phyloP scores from a whole-genome alignment of 1,140 invertebrate species.

The Limonius californicus region DNA sequence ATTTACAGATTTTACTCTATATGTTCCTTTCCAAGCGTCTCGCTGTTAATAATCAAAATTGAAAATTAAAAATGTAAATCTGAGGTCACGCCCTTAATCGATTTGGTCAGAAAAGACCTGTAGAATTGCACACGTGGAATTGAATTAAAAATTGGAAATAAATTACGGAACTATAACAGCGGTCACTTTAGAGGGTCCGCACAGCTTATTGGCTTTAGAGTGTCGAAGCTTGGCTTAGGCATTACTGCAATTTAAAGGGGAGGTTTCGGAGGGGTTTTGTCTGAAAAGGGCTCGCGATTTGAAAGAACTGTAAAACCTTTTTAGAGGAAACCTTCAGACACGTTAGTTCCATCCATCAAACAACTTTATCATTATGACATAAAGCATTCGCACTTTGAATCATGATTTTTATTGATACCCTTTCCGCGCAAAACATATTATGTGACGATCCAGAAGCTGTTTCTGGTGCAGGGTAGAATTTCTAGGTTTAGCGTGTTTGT shows the following conservation, averaged over 20 bases:
- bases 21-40: too few species aligned
- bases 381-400: neutral
- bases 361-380: neutral
- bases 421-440: too few species aligned
- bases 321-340: neutral
- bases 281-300: neutral
- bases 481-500: too few species aligned
- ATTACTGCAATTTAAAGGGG: constrained; percentile 1
- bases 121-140: too few species aligned
- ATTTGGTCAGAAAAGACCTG: too few species aligned
- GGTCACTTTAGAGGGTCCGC: constrained; percentile 27
- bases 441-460: neutral
- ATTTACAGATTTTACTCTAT: too few species aligned
- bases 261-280: neutral
- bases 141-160: constrained; percentile 29
- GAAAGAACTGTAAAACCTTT: neutral
- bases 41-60: too few species aligned
- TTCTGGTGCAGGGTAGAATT: too few species aligned
- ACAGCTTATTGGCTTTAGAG: constrained; percentile 27
- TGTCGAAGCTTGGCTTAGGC: constrained; percentile 1
- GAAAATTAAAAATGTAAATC: too few species aligned
- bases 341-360: neutral
- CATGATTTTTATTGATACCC: neutral
- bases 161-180: constrained; percentile 27
- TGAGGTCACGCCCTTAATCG: too few species aligned